Evolutionary conservation across 2,113 vertebrate species (phyloP).

Genomic region (Tetrax tetrax): DNA sequence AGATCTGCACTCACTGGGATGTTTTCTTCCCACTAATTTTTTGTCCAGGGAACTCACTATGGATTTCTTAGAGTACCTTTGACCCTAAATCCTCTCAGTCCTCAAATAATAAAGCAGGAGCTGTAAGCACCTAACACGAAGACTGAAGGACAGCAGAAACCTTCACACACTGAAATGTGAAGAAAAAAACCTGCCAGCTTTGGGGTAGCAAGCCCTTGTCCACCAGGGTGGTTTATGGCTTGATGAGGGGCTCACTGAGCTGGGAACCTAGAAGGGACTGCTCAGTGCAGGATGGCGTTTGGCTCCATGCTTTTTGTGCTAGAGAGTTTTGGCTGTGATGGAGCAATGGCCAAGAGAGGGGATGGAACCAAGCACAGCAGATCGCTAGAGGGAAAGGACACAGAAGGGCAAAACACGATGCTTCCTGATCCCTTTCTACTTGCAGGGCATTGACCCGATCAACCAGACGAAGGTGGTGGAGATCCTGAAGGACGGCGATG

Average conservation of each 20-base stretch:
- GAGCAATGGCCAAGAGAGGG: neutral
- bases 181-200: neutral
- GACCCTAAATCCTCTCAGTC: neutral
- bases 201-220: neutral
- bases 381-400: neutral
- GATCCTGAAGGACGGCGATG: conserved; percentile 90
- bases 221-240: neutral
- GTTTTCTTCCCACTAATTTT: neutral
- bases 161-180: neutral
- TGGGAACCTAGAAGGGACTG: neutral
- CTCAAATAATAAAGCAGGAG: neutral
- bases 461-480: conserved; percentile 96
- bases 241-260: neutral
- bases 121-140: neutral
- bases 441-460: conserved; percentile 91
- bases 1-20: neutral
- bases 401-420: neutral
- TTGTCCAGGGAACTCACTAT: neutral
- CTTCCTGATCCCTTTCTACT: neutral
- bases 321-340: neutral
- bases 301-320: neutral
- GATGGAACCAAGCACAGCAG: neutral
- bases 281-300: neutral
- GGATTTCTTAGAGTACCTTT: neutral
- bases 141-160: neutral